Conservation (phyloP, 2,797 vertebrate genomes). For the Sebastiscus tertius region DNA sequence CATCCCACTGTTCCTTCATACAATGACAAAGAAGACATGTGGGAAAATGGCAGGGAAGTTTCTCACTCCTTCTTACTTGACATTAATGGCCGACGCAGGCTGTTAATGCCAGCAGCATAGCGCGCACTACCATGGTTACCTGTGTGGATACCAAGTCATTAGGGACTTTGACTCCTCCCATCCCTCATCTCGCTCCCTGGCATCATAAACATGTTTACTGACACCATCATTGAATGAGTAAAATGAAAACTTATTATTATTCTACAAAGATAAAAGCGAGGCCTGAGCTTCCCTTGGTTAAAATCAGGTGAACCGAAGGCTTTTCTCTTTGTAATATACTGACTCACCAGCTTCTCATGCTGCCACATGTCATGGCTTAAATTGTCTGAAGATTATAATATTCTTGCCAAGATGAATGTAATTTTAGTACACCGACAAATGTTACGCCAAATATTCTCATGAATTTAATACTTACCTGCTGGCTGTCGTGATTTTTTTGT, state of each 20-base stretch:
- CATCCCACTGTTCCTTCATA: background rate
- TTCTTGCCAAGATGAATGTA: background rate
- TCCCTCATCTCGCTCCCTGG: conserved; percentile 28
- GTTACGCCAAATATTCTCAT: background rate
- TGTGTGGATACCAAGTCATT: conserved; percentile 69
- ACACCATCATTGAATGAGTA: conserved; percentile 12
- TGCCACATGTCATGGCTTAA: background rate
- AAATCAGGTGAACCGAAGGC: background rate
- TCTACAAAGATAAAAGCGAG: background rate
- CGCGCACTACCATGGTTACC: conserved; percentile 78
- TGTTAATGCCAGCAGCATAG: conserved; percentile 55
- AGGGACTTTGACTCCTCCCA: conserved; percentile 67
- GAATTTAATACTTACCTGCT: conserved; percentile 1
- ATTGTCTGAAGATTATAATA: background rate
- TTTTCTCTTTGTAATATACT: background rate
- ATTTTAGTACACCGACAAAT: background rate
- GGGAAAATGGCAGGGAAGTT: conserved; percentile 36
- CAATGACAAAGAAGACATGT: conserved; percentile 28
- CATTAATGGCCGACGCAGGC: conserved; percentile 55
- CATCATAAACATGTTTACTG: conserved; percentile 75
- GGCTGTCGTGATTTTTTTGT: conserved; percentile 23
- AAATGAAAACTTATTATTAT: background rate
- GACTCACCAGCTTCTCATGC: conserved; percentile 1
- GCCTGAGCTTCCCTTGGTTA: background rate
- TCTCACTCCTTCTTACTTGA: conserved; percentile 49